Evolutionary conservation across 2,888 invertebrate genomes (phyloP), one percentile per base, ranked within the genome.

Genomic region (Lasius platythorax): DNA sequence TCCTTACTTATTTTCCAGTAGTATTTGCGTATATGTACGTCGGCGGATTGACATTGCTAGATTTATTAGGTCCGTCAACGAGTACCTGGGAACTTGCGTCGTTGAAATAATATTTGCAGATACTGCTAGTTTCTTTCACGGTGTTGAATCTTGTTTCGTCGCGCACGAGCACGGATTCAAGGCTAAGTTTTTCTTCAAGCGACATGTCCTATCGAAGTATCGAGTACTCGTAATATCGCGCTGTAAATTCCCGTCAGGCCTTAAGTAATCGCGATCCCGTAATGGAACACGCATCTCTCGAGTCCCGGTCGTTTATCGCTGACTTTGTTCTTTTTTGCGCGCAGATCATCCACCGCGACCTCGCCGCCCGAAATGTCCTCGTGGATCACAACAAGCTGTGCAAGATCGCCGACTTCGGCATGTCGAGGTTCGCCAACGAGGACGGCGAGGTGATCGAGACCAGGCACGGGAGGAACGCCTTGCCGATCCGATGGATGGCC

Each of bases 351-450:
- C 98, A 98, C 95, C 96, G 98, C 18, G 98, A 98, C 95, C 95
- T 98, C 75, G 98, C 98, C 0, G 98, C 98, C 0, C 96, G 98
- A 76, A 98, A 98, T 95, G 96, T 98, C 28, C 95, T 98, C 18
- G 97, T 98, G 6, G 98, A 97, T 94, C 97, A 98, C 95, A 98
- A 98, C 95, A 98, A 98, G 94, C 96, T 97, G 85, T 98, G 98
- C 95, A 98, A 98, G 96, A 97, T 98, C 87, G 98, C 98, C 2
- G 98, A 98, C 95, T 98, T 98, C 95, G 98, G 98, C 83, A 97
- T 98, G 97, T 98, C 98, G 15, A 96, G 98, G 82, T 96, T 96
- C 89, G 96, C 95, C 83, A 95, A 95, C 94, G 90, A 95, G 95
- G 87, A 95, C 64, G 95, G 95, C 9, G 95, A 95, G 87, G 94